These are phyloP conservation scores for Podabrus alpinus DNA, from an alignment of 2,888 invertebrate genomes.

Conservation along the genomic window DNA sequence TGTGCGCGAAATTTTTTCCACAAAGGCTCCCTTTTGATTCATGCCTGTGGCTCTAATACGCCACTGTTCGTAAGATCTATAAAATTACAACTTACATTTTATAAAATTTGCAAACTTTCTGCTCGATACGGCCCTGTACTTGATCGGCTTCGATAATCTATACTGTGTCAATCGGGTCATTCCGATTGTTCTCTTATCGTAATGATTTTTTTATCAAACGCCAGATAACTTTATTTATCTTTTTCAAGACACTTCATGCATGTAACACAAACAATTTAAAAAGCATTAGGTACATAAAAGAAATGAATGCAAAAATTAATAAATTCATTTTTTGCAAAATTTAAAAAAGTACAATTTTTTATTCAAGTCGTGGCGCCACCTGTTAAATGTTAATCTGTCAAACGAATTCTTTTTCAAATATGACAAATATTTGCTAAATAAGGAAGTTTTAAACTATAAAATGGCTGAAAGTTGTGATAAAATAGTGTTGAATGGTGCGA, in stretches of 20 bases:
- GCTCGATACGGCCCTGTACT: too few species aligned
- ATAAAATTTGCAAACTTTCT: too few species aligned
- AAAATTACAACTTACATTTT: too few species aligned
- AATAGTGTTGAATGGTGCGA: constrained; percentile 51
- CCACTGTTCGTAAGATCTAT: too few species aligned
- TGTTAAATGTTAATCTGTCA: constrained; percentile 5
- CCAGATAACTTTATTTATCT: neutral
- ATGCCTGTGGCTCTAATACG: too few species aligned
- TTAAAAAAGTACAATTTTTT: neutral
- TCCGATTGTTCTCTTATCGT: neutral
- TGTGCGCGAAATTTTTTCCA: too few species aligned
- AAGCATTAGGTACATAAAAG: neutral
- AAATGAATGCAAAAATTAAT: neutral
- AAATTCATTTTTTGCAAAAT: neutral
- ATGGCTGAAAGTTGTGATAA: constrained; percentile 56
- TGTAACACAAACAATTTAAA: neutral
- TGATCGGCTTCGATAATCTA: too few species aligned
- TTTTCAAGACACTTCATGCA: neutral
- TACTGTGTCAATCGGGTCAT: neutral
- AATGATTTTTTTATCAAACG: neutral
- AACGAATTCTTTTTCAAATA: constrained; percentile 22
- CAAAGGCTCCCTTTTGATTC: too few species aligned
- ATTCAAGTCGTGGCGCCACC: neutral
- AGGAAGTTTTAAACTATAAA: constrained; percentile 45
- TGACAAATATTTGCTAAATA: constrained; percentile 39